Conservation (phyloP, 2,888 invertebrate species). For the Allygus modestus region DNA sequence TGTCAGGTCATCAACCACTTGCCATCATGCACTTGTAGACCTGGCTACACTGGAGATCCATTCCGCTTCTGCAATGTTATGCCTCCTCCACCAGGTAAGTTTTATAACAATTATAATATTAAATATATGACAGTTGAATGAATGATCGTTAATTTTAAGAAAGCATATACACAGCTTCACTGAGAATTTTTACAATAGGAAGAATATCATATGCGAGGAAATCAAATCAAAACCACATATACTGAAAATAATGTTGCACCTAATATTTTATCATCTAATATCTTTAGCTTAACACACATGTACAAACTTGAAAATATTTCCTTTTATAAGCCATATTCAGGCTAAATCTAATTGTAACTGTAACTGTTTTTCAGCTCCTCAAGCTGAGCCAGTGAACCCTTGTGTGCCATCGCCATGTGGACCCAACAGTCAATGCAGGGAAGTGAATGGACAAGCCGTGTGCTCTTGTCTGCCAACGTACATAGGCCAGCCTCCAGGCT, state of each 20-base stretch:
- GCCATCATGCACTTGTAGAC: slow-evolving; percentile 76
- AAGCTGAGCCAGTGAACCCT: slow-evolving; percentile 74
- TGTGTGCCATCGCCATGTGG: slow-evolving; percentile 90
- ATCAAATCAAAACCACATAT: too few relatives aligned
- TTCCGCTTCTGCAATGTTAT: slow-evolving; percentile 73
- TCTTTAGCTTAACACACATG: too few relatives aligned
- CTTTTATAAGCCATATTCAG: too few relatives aligned
- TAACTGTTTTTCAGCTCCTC: slow-evolving; percentile 49
- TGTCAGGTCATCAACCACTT: slow-evolving; percentile 77
- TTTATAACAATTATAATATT: neutral
- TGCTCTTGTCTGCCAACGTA: slow-evolving; percentile 84
- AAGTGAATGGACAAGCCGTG: slow-evolving; percentile 83
- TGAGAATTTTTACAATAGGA: too few relatives aligned
- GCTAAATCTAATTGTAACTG: neutral
- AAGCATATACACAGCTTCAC: too few relatives aligned
- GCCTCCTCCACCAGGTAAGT: slow-evolving; percentile 61
- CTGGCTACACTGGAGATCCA: slow-evolving; percentile 75
- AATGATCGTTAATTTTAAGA: too few relatives aligned
- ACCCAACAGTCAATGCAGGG: slow-evolving; percentile 87
- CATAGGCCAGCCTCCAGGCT: slow-evolving; percentile 82
- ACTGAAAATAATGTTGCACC: too few relatives aligned
- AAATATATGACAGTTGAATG: too few relatives aligned
- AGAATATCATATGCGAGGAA: too few relatives aligned
- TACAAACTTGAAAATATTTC: too few relatives aligned
- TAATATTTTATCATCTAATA: too few relatives aligned